Base-by-base conservation (phyloP, 2,113 vertebrate genomes). In the Elaphurus davidianus region DNA sequence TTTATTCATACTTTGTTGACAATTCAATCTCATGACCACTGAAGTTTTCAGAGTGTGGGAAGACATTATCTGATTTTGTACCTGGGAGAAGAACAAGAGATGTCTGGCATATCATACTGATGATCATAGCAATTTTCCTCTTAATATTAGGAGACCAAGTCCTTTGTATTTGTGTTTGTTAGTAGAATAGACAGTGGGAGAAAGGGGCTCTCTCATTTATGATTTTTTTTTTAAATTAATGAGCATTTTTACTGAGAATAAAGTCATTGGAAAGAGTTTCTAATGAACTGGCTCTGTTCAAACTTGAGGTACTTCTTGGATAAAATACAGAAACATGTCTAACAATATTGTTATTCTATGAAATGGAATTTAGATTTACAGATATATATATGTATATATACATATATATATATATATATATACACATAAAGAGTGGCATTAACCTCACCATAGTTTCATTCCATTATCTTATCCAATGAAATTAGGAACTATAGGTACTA, bases 291-390 rank as follows among this genome's bases (percentile, higher is more conserved):
- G 8, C 1, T 84, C 6, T 59, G 21, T 60, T 94, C 19, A 94
- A 64, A 88, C 52, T 47, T 71, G 89, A 91, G 1, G 6, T 5
- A 54, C 4, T 91, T 27, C 12, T 64, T 40, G 3, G 6, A 23
- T 89, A 90, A 87, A 91, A 59, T 67, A 50, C 0, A 92, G 7
- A 93, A 86, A 59, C 25, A 54, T 59, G 8, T 64, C 92, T 92
- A 71, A 27, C 8, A 45, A 10, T 54, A 52, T 40, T 74, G 5
- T 3, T 67, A 74, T 5, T 90, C 11, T 55, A 17, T 95, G 23
- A 91, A 89, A 81, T 12, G 19, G 13, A 47, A 27, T 76, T 2
- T 55, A 47, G 2, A 6, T 54, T 50, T 79, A 79, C 16, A 54
- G 16, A 54, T 54, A 54, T 54, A 54, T 54, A 54, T 54, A 54